A percentile compares a stretch with the other conserved stretches of the same genome.
Conservation (phyloP, 1,140 invertebrate genomes). For the Psix sp. region DNA sequence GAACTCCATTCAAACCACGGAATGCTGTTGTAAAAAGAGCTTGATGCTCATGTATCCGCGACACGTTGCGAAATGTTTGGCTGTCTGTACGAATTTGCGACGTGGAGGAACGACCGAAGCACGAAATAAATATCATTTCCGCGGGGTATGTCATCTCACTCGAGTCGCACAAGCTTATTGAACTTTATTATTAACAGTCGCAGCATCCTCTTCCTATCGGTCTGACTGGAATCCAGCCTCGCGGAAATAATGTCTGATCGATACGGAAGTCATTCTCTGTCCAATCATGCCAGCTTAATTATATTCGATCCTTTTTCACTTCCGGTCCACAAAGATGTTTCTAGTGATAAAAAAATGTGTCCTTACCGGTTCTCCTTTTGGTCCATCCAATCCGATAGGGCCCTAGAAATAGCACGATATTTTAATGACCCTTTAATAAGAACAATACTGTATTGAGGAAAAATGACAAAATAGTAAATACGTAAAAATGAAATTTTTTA, state of each 20-base stretch:
- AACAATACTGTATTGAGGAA: not conserved
- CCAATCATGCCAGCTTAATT: conserved; percentile 34
- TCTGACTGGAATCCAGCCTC: conserved; percentile 22
- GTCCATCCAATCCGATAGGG: conserved; percentile 94
- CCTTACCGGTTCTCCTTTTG: conserved; percentile 94
- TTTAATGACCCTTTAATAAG: not conserved
- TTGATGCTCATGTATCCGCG: too few species aligned
- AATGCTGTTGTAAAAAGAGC: too few species aligned
- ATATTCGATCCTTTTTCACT: conserved; percentile 5
- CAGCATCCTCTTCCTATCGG: conserved; percentile 22
- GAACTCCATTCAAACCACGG: too few species aligned
- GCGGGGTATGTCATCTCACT: conserved; percentile 6
- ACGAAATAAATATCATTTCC: conserved; percentile 7
- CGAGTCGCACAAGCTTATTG: conserved; percentile 15
- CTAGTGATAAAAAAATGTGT: conserved; percentile 15
- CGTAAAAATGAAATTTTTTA: too few species aligned
- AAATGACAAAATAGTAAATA: not conserved
- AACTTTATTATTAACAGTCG: conserved; percentile 46
- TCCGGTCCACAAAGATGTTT: conserved; percentile 22
- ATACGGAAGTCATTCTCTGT: conserved; percentile 51
- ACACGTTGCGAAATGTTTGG: too few species aligned
- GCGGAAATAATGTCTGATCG: conserved; percentile 56
- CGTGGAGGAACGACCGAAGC: not conserved
- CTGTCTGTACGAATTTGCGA: too few species aligned
- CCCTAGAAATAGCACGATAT: conserved; percentile 79